Percentiles rank a stretch among this genome's conserved stretches.
Evolutionary conservation across 1,140 invertebrate genomes (phyloP).

Genomic region (Hyles euphorbiae): DNA sequence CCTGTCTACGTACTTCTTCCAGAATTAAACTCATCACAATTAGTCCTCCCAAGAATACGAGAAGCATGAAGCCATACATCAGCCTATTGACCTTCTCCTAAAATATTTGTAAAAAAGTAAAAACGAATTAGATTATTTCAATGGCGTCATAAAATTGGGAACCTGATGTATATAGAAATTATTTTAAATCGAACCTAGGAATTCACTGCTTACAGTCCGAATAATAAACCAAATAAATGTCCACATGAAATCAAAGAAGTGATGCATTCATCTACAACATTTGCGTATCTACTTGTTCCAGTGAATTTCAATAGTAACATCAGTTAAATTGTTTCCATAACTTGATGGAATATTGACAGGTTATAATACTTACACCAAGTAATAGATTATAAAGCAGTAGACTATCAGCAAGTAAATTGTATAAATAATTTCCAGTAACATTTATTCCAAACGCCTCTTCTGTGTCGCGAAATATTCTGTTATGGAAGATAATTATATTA

Average conservation of each 20-base stretch:
- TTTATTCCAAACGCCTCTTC: conserved; percentile 18
- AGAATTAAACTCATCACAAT: conserved; percentile 38
- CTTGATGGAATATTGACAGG: not conserved
- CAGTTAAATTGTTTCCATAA: too few relatives aligned
- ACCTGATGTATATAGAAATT: too few relatives aligned
- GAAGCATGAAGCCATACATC: conserved; percentile 27
- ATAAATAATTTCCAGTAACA: conserved; percentile 18
- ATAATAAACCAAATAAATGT: too few relatives aligned
- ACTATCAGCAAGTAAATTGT: conserved; percentile 45
- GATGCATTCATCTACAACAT: too few relatives aligned
- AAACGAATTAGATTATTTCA: too few relatives aligned
- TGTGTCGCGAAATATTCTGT: conserved; percentile 19
- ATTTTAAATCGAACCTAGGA: too few relatives aligned
- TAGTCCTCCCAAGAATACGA: conserved; percentile 31
- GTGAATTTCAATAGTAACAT: too few relatives aligned
- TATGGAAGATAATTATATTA: conserved; percentile 1
- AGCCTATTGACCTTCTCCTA: conserved; percentile 24
- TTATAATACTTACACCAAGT: conserved; percentile 27
- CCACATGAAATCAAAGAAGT: too few relatives aligned
- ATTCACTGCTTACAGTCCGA: too few relatives aligned
- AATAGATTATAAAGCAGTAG: conserved; percentile 42
- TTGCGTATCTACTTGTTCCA: too few relatives aligned
- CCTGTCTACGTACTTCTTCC: conserved; percentile 37
- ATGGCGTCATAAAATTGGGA: too few relatives aligned
- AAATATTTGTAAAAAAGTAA: conserved; percentile 14